Percentiles rank a stretch among this genome's conserved stretches.
phyloP scores from a whole-genome alignment of 1,140 invertebrate species.

The Stegodyphus mimosarum region DNA sequence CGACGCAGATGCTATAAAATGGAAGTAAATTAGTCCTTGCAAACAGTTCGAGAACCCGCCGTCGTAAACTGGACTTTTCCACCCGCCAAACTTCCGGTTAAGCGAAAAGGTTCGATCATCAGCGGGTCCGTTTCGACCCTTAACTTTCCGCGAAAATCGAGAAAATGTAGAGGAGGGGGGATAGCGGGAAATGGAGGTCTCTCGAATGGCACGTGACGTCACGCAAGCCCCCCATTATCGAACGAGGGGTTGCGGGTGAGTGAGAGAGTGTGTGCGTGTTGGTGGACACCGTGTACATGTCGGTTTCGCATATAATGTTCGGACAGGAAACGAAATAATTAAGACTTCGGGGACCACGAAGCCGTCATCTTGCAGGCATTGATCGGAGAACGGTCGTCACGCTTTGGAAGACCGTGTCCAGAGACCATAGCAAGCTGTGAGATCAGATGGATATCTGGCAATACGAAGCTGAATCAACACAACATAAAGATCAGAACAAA shows the following conservation, averaged over 20 bases:
- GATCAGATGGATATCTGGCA: no score
- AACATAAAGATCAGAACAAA: no score
- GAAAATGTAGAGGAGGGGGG: not conserved
- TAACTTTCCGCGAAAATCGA: not conserved
- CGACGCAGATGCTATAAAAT: not conserved
- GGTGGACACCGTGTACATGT: constrained; percentile 28
- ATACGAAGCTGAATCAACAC: no score
- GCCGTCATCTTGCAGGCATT: constrained; percentile 16
- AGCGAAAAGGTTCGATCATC: not conserved
- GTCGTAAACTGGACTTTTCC: not conserved
- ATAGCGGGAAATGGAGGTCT: not conserved
- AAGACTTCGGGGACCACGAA: constrained; percentile 26
- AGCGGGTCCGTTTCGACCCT: not conserved
- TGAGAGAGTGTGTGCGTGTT: constrained; percentile 5
- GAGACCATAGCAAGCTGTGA: no score
- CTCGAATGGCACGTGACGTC: constrained; percentile 27
- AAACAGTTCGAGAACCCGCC: not conserved
- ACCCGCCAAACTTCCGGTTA: not conserved
- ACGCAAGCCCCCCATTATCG: constrained; percentile 29
- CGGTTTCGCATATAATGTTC: constrained; percentile 29
- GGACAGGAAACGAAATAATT: constrained; percentile 45
- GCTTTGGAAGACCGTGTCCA: no score
- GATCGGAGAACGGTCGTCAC: not conserved
- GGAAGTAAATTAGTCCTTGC: not conserved
- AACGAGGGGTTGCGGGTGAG: not conserved